These are phyloP conservation scores for Drosophila ironensis DNA, from an alignment of 1,140 invertebrate species.

Conservation along the genomic window DNA sequence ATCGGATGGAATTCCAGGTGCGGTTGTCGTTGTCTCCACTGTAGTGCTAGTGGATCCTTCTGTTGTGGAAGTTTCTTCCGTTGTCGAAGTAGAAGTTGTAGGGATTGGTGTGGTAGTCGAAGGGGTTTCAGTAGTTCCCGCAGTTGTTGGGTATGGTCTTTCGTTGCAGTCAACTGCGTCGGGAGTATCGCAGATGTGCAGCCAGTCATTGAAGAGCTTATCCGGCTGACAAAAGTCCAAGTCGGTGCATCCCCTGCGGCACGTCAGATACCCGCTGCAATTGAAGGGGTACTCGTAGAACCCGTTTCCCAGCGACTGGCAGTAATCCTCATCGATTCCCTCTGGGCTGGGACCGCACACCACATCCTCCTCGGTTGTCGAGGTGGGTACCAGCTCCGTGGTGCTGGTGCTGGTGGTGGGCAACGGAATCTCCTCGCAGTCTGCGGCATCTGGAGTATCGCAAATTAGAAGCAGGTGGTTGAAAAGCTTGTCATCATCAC, in stretches of 20 bases:
- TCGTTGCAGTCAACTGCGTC: slow-evolving; percentile 44
- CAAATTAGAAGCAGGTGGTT: slow-evolving; percentile 48
- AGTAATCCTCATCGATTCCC: slow-evolving; percentile 34
- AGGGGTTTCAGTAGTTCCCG: not conserved
- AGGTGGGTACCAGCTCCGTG: not conserved
- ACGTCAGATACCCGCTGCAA: slow-evolving; percentile 53
- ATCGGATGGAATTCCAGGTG: slow-evolving; percentile 40
- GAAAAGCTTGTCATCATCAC: slow-evolving; percentile 50
- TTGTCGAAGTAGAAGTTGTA: slow-evolving; percentile 1
- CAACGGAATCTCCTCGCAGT: slow-evolving; percentile 52
- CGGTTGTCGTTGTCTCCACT: slow-evolving; percentile 17
- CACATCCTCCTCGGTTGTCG: slow-evolving; percentile 26
- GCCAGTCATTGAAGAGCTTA: slow-evolving; percentile 46
- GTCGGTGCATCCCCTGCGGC: slow-evolving; percentile 53
- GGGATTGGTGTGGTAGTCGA: not conserved
- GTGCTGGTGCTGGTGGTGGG: slow-evolving; percentile 35
- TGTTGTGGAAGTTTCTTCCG: slow-evolving; percentile 8
- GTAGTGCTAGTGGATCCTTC: slow-evolving; percentile 1
- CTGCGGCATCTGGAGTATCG: slow-evolving; percentile 61
- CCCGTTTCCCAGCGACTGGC: slow-evolving; percentile 38
- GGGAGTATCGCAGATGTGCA: slow-evolving; percentile 64
- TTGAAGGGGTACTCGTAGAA: slow-evolving; percentile 58
- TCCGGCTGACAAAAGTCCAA: slow-evolving; percentile 52
- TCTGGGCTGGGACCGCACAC: slow-evolving; percentile 32
- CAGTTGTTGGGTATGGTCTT: slow-evolving; percentile 33